Evolutionary conservation across 1,140 invertebrate species (phyloP).

Genomic region (Lerema accius): DNA sequence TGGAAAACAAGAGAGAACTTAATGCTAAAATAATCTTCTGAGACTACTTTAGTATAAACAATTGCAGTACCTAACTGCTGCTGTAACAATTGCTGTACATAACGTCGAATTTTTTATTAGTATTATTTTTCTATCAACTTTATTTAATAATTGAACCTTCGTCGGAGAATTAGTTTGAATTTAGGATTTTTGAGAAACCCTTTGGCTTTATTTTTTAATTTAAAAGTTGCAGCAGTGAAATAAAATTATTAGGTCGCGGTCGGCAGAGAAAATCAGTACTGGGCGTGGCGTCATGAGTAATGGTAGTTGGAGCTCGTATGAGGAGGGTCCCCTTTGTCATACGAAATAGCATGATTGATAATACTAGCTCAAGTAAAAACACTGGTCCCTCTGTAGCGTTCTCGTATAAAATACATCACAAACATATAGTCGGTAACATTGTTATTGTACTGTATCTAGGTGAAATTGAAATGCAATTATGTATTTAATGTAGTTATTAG

Average conservation of each 20-base stretch:
- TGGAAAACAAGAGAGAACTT: too few species aligned
- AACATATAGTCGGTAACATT: constrained; percentile 26
- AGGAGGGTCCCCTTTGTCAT: constrained; percentile 79
- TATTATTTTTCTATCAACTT: background rate
- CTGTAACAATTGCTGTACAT: too few species aligned
- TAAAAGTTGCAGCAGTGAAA: constrained; percentile 15
- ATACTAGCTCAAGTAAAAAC: constrained; percentile 69
- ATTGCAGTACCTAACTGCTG: too few species aligned
- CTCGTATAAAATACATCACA: constrained; percentile 34
- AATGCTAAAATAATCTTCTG: too few species aligned
- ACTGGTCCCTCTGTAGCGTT: constrained; percentile 55
- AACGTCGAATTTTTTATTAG: too few species aligned
- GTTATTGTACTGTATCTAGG: background rate
- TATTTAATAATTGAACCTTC: background rate
- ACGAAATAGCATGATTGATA: constrained; percentile 77
- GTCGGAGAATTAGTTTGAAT: too few species aligned
- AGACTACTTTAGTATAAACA: too few species aligned
- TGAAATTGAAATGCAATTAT: background rate
- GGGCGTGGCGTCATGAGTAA: constrained; percentile 75
- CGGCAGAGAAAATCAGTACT: constrained; percentile 61
- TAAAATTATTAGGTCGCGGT: constrained; percentile 57
- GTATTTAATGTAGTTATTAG: too few species aligned
- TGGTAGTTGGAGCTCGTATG: constrained; percentile 73
- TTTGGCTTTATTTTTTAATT: constrained; percentile 8
- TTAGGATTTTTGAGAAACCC: background rate